These are phyloP conservation scores for Nesoenas mayeri DNA, from an alignment of 2,113 vertebrate species.

Conservation along the genomic window DNA sequence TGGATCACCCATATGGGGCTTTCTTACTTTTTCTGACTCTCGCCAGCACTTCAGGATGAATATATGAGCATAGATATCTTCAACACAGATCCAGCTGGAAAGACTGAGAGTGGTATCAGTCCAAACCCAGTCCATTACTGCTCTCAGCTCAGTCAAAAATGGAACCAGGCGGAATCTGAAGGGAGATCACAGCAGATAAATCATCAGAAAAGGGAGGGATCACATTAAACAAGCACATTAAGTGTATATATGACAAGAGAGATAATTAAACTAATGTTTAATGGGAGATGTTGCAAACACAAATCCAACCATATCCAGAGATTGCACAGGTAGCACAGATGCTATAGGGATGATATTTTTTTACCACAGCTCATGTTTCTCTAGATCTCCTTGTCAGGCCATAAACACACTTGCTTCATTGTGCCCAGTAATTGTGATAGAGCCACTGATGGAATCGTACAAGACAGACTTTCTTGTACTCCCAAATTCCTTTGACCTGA, in stretches of 20 bases:
- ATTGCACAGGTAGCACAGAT: background rate
- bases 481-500: background rate
- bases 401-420: background rate
- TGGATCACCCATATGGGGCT: background rate
- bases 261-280: background rate
- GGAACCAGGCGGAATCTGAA: constrained; percentile 94
- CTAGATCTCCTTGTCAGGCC: background rate
- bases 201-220: background rate
- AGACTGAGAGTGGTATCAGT: constrained; percentile 96
- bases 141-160: constrained; percentile 94
- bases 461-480: background rate
- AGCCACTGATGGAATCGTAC: background rate
- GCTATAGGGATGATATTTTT: background rate
- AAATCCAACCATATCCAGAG: background rate
- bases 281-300: background rate
- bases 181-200: background rate
- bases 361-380: background rate
- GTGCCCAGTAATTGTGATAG: background rate
- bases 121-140: constrained; percentile 99
- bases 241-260: background rate
- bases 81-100: constrained; percentile 99
- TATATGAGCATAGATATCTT: constrained; percentile 98
- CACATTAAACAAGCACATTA: background rate
- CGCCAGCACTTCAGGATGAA: constrained; percentile 98
- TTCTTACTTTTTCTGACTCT: constrained; percentile 94